phyloP scores from a whole-genome alignment of 2,888 invertebrate species.

The Cosmia trapezina region DNA sequence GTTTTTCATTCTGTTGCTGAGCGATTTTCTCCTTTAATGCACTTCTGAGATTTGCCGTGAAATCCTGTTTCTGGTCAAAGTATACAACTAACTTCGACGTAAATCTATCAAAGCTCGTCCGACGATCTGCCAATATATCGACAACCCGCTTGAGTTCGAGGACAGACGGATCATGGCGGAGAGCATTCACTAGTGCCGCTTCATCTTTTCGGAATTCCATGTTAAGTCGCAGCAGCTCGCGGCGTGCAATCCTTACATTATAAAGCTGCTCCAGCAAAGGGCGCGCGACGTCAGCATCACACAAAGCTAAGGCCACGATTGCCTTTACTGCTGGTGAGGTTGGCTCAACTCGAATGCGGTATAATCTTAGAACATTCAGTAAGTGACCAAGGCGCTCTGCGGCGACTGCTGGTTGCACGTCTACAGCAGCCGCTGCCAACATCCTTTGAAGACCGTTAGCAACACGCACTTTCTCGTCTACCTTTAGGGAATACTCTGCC shows the following conservation, averaged over 20 bases:
- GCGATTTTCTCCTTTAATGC: slow-evolving; percentile 41
- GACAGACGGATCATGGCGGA: slow-evolving; percentile 44
- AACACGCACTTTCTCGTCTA: slow-evolving; percentile 69
- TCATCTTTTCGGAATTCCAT: slow-evolving; percentile 44
- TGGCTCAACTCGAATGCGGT: slow-evolving; percentile 66
- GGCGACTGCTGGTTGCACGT: slow-evolving; percentile 54
- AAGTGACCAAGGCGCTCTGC: slow-evolving; percentile 62
- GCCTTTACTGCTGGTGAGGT: slow-evolving; percentile 67
- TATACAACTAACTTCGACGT: slow-evolving; percentile 73
- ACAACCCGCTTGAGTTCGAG: slow-evolving; percentile 50
- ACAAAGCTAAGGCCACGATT: slow-evolving; percentile 63
- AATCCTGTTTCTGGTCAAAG: slow-evolving; percentile 74
- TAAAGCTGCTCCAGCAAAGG: slow-evolving; percentile 36
- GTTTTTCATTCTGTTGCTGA: slow-evolving; percentile 26
- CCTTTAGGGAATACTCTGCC: slow-evolving; percentile 71
- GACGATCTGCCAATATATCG: slow-evolving; percentile 51
- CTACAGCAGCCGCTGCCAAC: slow-evolving; percentile 64
- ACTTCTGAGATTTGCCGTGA: slow-evolving; percentile 67
- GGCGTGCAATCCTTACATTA: slow-evolving; percentile 37
- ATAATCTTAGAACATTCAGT: slow-evolving; percentile 69
- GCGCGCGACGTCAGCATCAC: slow-evolving; percentile 56
- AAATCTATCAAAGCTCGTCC: slow-evolving; percentile 70
- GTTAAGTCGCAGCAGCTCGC: slow-evolving; percentile 41
- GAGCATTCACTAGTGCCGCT: slow-evolving; percentile 38
- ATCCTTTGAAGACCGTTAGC: slow-evolving; percentile 62